Conservation (phyloP, 2,888 invertebrate genomes). For the Drosophila pullipes region DNA sequence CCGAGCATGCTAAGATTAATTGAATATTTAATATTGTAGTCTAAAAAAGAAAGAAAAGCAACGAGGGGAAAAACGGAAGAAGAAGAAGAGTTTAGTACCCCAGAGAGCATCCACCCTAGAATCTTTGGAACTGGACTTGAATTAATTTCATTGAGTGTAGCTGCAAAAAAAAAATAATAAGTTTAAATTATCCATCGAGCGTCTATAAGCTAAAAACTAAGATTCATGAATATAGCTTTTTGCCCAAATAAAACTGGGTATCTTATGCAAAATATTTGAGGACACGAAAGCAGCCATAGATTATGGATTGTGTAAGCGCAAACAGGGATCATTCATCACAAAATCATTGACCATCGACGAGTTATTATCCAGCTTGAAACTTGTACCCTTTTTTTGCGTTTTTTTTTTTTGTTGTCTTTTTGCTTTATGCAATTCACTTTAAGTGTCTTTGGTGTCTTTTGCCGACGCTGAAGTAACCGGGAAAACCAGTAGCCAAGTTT, state of each 20-base stretch:
- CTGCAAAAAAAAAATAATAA: not conserved
- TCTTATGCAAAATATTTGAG: not conserved
- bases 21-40: conserved; percentile 16
- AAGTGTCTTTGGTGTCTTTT: conserved; percentile 59
- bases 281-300: not conserved
- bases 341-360: conserved; percentile 60
- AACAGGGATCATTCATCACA: conserved; percentile 52
- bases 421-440: conserved; percentile 45
- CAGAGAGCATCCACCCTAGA: not conserved
- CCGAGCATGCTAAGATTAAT: conserved; percentile 17
- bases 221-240: not conserved
- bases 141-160: not conserved
- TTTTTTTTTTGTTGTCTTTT: not conserved
- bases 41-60: not conserved
- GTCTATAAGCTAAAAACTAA: not conserved
- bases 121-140: not conserved
- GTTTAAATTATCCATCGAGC: not conserved
- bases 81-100: not conserved
- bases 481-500: conserved; percentile 56
- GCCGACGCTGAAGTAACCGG: conserved; percentile 14
- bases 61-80: not conserved
- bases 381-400: conserved; percentile 20
- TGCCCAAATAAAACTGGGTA: not conserved
- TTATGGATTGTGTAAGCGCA: conserved; percentile 15
- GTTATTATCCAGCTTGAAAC: conserved; percentile 60